Percentiles rank a stretch among this genome's conserved stretches.
Conservation (phyloP, 2,797 vertebrate genomes). For the Salarias fasciatus region DNA sequence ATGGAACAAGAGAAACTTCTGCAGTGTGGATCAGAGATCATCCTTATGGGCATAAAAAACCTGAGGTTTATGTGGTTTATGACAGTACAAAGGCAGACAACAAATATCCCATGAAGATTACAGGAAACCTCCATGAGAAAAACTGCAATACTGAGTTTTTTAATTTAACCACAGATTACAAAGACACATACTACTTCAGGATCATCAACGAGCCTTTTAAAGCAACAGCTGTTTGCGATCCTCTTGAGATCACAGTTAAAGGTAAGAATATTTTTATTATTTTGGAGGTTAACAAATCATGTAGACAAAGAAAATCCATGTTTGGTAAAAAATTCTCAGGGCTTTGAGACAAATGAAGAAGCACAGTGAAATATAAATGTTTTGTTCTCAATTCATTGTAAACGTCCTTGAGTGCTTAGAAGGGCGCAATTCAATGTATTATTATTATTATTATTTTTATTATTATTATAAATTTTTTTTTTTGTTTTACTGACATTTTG, state of each 20-base stretch:
- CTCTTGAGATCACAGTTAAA: conserved; percentile 36
- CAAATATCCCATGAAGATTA: conserved; percentile 26
- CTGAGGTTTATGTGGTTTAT: conserved; percentile 32
- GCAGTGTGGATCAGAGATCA: conserved; percentile 57
- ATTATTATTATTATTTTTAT: too few relatives aligned
- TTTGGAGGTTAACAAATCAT: too few relatives aligned
- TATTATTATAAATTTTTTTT: too few relatives aligned
- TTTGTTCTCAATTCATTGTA: too few relatives aligned
- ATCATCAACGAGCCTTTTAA: not conserved
- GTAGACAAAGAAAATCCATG: too few relatives aligned
- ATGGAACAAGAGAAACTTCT: fast-evolving
- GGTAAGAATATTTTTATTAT: conserved; percentile 41
- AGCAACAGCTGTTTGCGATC: not conserved
- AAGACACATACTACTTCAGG: conserved; percentile 60
- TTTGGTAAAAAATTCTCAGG: too few relatives aligned
- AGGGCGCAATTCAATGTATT: too few relatives aligned
- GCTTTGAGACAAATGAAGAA: too few relatives aligned
- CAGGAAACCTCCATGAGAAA: conserved; percentile 49
- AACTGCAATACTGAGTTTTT: conserved; percentile 67
- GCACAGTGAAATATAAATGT: too few relatives aligned
- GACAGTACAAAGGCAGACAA: conserved; percentile 9
- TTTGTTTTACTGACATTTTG: too few relatives aligned
- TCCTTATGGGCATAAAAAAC: too few relatives aligned
- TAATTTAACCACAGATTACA: conserved; percentile 3
- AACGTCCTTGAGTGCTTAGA: too few relatives aligned